These are phyloP conservation scores for Agraylea sexmaculata DNA, from an alignment of 1,140 invertebrate species.

Conservation along the genomic window DNA sequence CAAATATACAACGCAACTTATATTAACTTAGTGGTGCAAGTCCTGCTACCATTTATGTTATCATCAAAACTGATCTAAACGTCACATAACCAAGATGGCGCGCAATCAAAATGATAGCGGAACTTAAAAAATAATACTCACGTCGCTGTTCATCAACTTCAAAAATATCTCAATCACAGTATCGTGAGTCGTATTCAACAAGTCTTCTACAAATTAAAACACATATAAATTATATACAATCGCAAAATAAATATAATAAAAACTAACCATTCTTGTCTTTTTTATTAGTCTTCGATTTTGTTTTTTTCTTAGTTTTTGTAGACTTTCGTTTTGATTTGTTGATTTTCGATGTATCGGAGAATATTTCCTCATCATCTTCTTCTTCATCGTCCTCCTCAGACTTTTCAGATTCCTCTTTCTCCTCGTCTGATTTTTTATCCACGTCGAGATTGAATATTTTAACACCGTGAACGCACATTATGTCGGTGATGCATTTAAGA, in stretches of 20 bases:
- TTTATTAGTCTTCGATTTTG: conserved; percentile 10
- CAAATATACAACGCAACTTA: too few species aligned
- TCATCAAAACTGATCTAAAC: too few species aligned
- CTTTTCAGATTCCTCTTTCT: conserved; percentile 16
- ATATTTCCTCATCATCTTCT: conserved; percentile 8
- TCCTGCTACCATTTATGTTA: too few species aligned
- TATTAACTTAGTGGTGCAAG: too few species aligned
- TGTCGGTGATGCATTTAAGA: conserved; percentile 30
- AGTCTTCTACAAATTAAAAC: conserved; percentile 18
- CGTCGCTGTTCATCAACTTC: conserved; percentile 32
- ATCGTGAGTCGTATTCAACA: conserved; percentile 26
- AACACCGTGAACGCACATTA: conserved; percentile 34
- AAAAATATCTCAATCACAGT: conserved; percentile 34
- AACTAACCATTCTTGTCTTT: conserved; percentile 11
- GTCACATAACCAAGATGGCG: too few species aligned
- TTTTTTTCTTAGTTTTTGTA: conserved; percentile 3
- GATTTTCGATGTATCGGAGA: conserved; percentile 5
- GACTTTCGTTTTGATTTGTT: conserved; percentile 5
- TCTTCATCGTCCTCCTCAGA: too few species aligned
- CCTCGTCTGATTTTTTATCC: conserved; percentile 16
- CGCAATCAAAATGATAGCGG: too few species aligned
- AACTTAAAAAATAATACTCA: too few species aligned
- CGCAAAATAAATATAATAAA: conserved; percentile 3
- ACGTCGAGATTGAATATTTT: conserved; percentile 31
- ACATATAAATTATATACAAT: neutral